phyloP scores from a whole-genome alignment of 2,888 invertebrate species.

The Uropetala carovei region DNA sequence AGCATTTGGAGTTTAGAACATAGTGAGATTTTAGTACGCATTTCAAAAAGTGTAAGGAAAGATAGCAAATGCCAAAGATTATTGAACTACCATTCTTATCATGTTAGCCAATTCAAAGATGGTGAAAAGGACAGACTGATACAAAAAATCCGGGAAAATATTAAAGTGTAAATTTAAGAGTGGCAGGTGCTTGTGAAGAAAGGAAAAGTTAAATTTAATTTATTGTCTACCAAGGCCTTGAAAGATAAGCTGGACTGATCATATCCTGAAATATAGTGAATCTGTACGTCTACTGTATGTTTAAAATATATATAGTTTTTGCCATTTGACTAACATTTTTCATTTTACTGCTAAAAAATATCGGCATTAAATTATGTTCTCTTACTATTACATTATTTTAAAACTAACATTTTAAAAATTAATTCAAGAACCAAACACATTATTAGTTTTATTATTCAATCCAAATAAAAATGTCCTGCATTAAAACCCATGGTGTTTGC shows the following conservation, averaged over 20 bases:
- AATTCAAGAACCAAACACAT: no score
- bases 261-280: conserved; percentile 45
- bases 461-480: no score
- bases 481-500: no score
- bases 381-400: no score
- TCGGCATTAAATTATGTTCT: no score
- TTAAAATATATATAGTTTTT: conserved; percentile 61
- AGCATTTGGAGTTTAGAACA: conserved; percentile 13
- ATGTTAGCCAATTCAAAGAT: neutral
- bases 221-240: conserved; percentile 18
- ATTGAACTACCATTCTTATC: neutral
- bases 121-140: conserved; percentile 25
- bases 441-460: no score
- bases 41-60: conserved; percentile 45
- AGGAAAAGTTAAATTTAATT: conserved; percentile 17
- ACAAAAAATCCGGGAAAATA: conserved; percentile 11
- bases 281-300: conserved; percentile 49
- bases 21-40: conserved; percentile 31
- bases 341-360: neutral
- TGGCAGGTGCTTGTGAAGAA: conserved; percentile 29
- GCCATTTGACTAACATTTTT: conserved; percentile 18
- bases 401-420: no score
- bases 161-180: neutral
- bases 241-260: conserved; percentile 49
- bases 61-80: conserved; percentile 14